Evolutionary conservation across 1,140 invertebrate genomes (phyloP), one percentile per base, ranked within the genome.

Genomic region (Teleogryllus occipitalis): DNA sequence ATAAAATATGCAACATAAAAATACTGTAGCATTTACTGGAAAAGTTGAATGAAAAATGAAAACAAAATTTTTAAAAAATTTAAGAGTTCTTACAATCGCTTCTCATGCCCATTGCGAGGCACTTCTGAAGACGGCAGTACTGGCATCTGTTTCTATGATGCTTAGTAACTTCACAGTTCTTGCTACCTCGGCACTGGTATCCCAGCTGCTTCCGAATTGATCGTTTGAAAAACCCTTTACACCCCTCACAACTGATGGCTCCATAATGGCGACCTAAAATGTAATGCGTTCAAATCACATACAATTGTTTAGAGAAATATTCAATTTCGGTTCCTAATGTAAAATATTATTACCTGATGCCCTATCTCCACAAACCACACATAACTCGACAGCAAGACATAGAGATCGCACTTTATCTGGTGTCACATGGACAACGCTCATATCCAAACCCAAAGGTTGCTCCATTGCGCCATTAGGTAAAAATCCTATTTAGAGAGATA

Each of bases 141-240:
- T 99, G 97, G 87, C 97, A 99, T 80, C 97, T 90, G 88, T 99
- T 98, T 77, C 97, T 90, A 86, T 98, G 96, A 84, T 97, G 96
- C 87, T 99, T 99, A 74, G 96, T 99, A 75, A 99, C 96, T 87
- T 97, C 95, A 85, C 98, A 99, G 85, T 96, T 96, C 88, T 97
- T 97, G 80, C 90, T 94, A 39, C 97, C 96, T 22, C 97, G 90
- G 86, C 98, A 99, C 80, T 97, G 95, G 87, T 99, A 99, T 75
- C 96, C 97, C 79, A 99, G 87, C 86, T 98, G 95, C 87, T 98
- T 98, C 74, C 97, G 91, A 83, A 98, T 98, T 21, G 94, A 96
- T 0, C 96, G 88, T 85, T 97, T 97, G 86, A 97, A 97, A 87
- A 97, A 97, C 0, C 95, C 96, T 87, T 97, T 97, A 85, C 95